phyloP scores from a whole-genome alignment of 1,140 invertebrate genomes.

The Gonatopus flavifemur region DNA sequence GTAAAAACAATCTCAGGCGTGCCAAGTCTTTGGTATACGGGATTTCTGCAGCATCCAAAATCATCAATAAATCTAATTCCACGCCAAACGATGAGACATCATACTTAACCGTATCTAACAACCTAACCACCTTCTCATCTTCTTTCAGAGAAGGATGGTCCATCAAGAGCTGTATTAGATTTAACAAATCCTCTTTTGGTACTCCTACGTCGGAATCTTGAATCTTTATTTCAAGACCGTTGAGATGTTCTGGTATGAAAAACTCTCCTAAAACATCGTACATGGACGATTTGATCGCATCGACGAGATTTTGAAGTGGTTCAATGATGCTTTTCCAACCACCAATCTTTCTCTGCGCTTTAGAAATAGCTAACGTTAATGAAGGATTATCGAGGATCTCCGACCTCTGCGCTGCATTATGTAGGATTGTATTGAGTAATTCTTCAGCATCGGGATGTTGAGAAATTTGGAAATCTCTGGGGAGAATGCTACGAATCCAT shows the following conservation, averaged over 20 bases:
- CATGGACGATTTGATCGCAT: background rate
- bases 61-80: background rate
- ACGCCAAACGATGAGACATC: background rate
- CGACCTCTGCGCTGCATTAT: background rate
- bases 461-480: background rate
- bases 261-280: slow-evolving; percentile 8
- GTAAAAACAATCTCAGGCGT: slow-evolving; percentile 3
- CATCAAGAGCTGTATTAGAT: background rate
- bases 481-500: slow-evolving; percentile 8
- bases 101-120: background rate
- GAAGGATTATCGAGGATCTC: background rate
- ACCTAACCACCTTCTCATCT: background rate
- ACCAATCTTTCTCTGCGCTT: background rate
- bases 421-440: slow-evolving; percentile 6
- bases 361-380: background rate
- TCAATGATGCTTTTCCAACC: background rate
- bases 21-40: background rate
- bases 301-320: background rate
- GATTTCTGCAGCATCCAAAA: slow-evolving; percentile 5
- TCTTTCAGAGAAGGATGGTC: background rate
- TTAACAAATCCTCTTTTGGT: background rate
- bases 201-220: background rate
- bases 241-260: background rate
- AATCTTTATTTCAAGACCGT: background rate
- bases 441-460: background rate